Base-by-base conservation (phyloP, 2,888 invertebrate genomes). In the Alentia gelatinosa region DNA sequence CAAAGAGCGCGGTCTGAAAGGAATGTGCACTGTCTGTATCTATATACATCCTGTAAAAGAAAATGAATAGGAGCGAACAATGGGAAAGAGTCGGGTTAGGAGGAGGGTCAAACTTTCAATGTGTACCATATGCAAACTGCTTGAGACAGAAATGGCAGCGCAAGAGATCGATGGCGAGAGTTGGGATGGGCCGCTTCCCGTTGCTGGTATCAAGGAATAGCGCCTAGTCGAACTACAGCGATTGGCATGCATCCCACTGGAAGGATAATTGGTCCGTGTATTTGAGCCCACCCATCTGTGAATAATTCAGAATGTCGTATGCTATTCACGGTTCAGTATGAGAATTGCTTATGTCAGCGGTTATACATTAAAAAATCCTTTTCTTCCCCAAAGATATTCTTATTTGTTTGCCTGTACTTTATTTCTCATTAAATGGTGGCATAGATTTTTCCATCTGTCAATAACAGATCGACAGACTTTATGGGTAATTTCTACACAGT, bases 241-340 rank as follows among this genome's bases (percentile, higher is more conserved):
- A 79, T 79, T 79, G 79, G 79, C 79, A 79, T 9, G 37, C 79
- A 79, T 79, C 79, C 79, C 79, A 79, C 79, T 37, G 39, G 37
- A 37, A 79, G 79, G 39, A 79, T 79, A 79, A 79, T 39, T 79
- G 79, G 79, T 39, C 39, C 39, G 7, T 79, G 39, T 79, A n/a
- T 39, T 79, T 35, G 23, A 39, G 79, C 79, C 35, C 39, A 79
- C 79, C 79, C 39, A 19, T 37, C 79, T 79, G 74, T 74, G 35
- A 79, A 79, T 79, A 39, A 79, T 79, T 35, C 79, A 79, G 26
- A 23, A 23, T 79, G 79, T 74, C 74, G 33, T 79, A 19, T 23
- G 79, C 79, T 35, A 79, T 15, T 79, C 39, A 37, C 79, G 12
- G 12, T 39, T 19, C 39, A 79, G 35, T 79, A 26, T 79, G n/a